Conservation (phyloP, 23 tunicate genomes). For the Ciona savignyi region DNA sequence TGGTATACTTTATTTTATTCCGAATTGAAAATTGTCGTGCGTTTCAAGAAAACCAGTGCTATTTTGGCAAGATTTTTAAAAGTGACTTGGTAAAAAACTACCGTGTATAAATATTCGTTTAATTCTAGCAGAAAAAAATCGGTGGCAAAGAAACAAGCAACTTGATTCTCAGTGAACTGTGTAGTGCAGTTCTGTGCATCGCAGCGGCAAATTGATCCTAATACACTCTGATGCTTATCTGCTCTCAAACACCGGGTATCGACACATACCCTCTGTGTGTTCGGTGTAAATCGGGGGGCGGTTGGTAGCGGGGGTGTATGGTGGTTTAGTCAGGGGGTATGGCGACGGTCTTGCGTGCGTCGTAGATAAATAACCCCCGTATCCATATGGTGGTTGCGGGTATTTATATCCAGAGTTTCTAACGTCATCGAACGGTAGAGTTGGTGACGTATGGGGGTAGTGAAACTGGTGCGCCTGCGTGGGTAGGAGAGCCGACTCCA, state of each 20-base stretch:
- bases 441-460: slow-evolving; percentile 40
- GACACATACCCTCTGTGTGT: slow-evolving; percentile 26
- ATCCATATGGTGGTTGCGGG: slow-evolving; percentile 54
- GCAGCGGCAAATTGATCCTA: too few relatives aligned
- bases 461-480: slow-evolving; percentile 54
- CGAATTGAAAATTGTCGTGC: too few relatives aligned
- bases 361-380: slow-evolving; percentile 51
- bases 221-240: too few relatives aligned
- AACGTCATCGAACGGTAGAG: slow-evolving; percentile 66
- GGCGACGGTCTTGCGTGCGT: slow-evolving; percentile 61
- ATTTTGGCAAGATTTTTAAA: too few relatives aligned
- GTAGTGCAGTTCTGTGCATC: too few relatives aligned
- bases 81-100: too few relatives aligned
- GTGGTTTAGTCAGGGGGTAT: slow-evolving; percentile 47
- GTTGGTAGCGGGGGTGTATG: slow-evolving; percentile 14
- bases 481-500: slow-evolving; percentile 8
- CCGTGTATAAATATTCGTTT: too few relatives aligned
- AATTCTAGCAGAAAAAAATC: too few relatives aligned
- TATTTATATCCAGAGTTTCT: slow-evolving; percentile 65
- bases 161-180: too few relatives aligned
- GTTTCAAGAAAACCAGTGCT: too few relatives aligned
- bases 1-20: too few relatives aligned
- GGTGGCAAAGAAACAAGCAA: too few relatives aligned
- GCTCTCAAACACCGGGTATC: slow-evolving; percentile 48
- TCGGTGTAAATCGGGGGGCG: slow-evolving; percentile 29